Evolutionary conservation across 2,113 vertebrate genomes (phyloP).

Genomic region (Anarrhichthys ocellatus): DNA sequence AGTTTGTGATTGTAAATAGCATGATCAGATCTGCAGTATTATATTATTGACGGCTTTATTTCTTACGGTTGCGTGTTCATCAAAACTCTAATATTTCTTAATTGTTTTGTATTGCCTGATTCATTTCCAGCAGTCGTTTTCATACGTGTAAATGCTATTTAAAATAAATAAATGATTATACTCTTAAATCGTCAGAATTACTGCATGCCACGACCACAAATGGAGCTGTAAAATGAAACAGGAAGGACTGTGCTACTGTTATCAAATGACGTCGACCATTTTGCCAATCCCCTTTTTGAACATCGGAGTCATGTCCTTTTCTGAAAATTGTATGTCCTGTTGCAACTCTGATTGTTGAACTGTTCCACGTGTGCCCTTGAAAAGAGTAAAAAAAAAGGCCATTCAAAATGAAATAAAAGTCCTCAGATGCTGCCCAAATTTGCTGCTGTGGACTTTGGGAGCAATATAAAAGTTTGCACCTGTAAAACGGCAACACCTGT

Average conservation of each 20-base stretch:
- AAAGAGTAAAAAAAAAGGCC: constrained; percentile 10
- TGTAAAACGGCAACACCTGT: constrained; percentile 40
- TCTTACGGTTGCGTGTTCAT: neutral
- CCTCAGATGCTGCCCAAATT: constrained; percentile 26
- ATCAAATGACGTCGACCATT: constrained; percentile 1
- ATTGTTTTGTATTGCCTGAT: neutral
- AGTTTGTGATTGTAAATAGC: neutral
- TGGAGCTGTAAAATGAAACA: neutral
- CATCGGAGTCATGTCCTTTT: neutral
- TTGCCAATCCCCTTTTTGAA: neutral
- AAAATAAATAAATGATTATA: neutral
- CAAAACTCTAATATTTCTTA: neutral
- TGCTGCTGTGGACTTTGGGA: neutral
- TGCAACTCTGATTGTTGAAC: constrained; percentile 12
- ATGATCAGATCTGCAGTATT: neutral
- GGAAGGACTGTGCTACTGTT: neutral
- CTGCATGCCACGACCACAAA: neutral
- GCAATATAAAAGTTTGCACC: constrained; percentile 20
- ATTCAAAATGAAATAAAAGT: constrained; percentile 30
- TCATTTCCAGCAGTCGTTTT: neutral
- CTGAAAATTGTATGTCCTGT: neutral
- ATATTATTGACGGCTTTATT: neutral
- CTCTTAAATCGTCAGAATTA: neutral
- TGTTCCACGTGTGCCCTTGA: constrained; percentile 6
- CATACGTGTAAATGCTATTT: neutral